Base-by-base conservation (phyloP, 2,888 invertebrate genomes). In the Bembecia ichneumoniformis region DNA sequence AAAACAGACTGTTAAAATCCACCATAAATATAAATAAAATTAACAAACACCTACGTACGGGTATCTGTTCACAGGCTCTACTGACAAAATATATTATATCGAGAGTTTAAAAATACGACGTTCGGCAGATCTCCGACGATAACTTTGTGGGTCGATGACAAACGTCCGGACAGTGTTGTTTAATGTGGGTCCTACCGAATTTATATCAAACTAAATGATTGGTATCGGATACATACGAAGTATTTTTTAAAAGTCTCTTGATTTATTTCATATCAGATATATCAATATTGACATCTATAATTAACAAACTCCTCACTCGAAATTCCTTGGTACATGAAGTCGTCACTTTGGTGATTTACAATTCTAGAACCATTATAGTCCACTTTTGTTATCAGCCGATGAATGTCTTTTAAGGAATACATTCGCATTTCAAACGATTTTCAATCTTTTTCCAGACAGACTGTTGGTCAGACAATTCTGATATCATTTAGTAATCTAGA, bases 181-280 rank as follows among this genome's bases (percentile, higher is more conserved):
- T 73, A 69, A 80, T 74, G 64, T 67, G 70, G 70, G 71, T 71
- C 68, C 66, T 60, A 60, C 58, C 65, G 63, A 74, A 79, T 77
- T 75, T 73, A 80, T 75, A 71, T 74, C 74, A 74, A 59, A 54
- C 40, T 40, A 13, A 40, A 40, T 53, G 48, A 28, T 51, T 55
- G 63, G 70, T 74, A 78, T 80, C 77, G 77, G 78, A 79, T 76
- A 77, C 76, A 64, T 59, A 60, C 60, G 5, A 34, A 15, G n/a
- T 44, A 44, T 46, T 34, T 46, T 46, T 46, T n/a, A 46, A 46
- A 11, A 28, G n/a, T 2, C 9, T 28, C 28, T 28, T 28, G 28
- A 28, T 28, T 28, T 28, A 28, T 28, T 28, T 28, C 28, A 28
- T 28, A 9, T 9, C 9, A 28, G 28, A 28, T 28, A 28, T 7